Base-by-base conservation (phyloP, 2,113 vertebrate species). In the Noctilio leporinus region DNA sequence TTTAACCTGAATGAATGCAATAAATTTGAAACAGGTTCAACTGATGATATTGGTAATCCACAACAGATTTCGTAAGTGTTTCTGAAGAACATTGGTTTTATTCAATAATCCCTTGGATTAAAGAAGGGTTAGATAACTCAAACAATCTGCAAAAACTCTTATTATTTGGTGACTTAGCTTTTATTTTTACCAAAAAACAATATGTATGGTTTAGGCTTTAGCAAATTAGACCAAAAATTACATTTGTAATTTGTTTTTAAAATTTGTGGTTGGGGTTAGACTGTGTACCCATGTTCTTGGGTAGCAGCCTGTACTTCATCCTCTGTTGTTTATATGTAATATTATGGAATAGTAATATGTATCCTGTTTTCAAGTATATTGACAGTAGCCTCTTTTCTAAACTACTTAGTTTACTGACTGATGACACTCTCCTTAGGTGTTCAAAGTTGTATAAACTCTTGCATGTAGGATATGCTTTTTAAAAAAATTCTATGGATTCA, bases 21-120 rank as follows among this genome's bases (percentile, higher is more conserved):
- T 98, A 99, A 98, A 99, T 99, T 98, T 98, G 97, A 98, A 99
- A 98, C 98, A 99, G 98, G 94, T 98, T 98, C 98, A 98, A 98
- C 98, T 95, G 97, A 98, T 98, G 97, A 98, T 98, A 98, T 98
- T 98, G 97, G 97, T 99, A 99, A 99, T 98, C 98, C 98, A 96
- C 97, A 98, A 98, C 98, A 99, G 98, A 98, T 98, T 98, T 98
- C 38, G 30, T 97, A 98, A 98, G 98, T 98, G 98, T 98, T 98
- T 97, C 97, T 98, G 98, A 98, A 98, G 98, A 98, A 98, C 95
- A 69, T 97, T 95, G 97, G 98, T 98, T 98, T 98, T 98, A 97
- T 98, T 98, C 97, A 97, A 97, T 98, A 98, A 98, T 98, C 98
- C 97, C 95, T 96, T 86, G 96, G 98, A 98, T 98, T 99, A 98